Percentiles rank a stretch among this genome's conserved stretches.
Evolutionary conservation across 2,888 invertebrate species (phyloP).

Genomic region (Pristionchus japonicus): DNA sequence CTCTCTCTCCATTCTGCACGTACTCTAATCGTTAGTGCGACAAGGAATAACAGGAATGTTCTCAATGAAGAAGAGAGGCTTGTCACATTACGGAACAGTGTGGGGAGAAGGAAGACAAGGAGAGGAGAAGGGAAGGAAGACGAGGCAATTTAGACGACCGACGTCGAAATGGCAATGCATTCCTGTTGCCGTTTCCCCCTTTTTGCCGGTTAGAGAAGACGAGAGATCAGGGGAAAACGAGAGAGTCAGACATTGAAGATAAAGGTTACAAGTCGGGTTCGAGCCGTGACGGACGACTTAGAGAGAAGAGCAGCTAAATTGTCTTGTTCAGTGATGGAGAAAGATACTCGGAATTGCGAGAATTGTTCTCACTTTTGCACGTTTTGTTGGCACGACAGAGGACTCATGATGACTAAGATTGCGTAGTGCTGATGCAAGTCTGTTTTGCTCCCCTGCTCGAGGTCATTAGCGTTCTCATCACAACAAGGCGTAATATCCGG

Average conservation of each 20-base stretch:
- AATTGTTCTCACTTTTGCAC: too few relatives aligned
- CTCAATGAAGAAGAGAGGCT: neutral
- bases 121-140: neutral
- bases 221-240: neutral
- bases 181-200: neutral
- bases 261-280: neutral
- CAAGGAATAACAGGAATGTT: neutral
- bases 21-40: too few relatives aligned
- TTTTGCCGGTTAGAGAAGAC: neutral
- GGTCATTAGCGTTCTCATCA: neutral
- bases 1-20: too few relatives aligned
- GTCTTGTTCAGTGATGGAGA: neutral
- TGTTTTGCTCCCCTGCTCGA: neutral
- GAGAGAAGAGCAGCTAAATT: neutral
- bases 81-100: conserved; percentile 5
- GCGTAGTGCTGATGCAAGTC: neutral
- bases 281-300: neutral
- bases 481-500: neutral
- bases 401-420: neutral
- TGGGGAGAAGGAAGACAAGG: neutral
- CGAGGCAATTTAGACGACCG: neutral
- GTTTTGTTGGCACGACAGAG: too few relatives aligned
- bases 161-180: neutral
- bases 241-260: neutral
- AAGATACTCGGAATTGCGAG: neutral